Evolutionary conservation across 2,888 invertebrate species (phyloP), one percentile per base, ranked within the genome.

Genomic region (Catocala sponsa): DNA sequence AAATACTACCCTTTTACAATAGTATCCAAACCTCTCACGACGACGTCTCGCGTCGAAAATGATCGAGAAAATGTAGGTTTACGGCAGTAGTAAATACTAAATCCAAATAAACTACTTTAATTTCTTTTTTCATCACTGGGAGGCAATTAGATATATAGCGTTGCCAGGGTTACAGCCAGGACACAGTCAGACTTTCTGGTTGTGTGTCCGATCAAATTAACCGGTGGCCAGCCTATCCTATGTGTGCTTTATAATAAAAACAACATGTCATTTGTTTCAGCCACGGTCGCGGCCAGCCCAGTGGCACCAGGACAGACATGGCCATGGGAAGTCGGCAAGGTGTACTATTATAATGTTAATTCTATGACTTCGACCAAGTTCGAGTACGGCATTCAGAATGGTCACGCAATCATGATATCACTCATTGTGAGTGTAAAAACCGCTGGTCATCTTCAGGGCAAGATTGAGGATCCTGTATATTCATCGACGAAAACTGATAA

Each of bases 301-400:
- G 75, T 67, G 32, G 50, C 53, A 58, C 76, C 65, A 12, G 69
- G 71, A 62, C 62, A 75, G 9, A 81, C 81, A 67, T 86, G 86
- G 76, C 96, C 95, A 57, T 96, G 96, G 96, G 93, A 95, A 81
- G 85, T 87, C 35, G 95, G 95, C 63, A 93, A 94, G 68, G 91
- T 95, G 76, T 96, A 96, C 85, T 86, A 89, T 38, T 96, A 96
- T 83, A 84, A 94, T 13, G 94, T 96, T 6, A 83, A 90, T 32
- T 94, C 95, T 10, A 90, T 94, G 55, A 96, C 96, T 0, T 75
- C 97, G 46, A 94, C 96, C 2, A 94, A 95, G 12, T 88, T 96
- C 10, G 91, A 95, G 10, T 93, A 95, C 55, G 94, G 95, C 46
- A 87, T 94, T 35, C 88, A 84, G 78, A 81, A 85, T 32, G 91